Percentiles rank a stretch among this genome's conserved stretches.
These are phyloP conservation scores for Salmo trutta DNA, from an alignment of 2,797 vertebrate species.

Conservation along the genomic window DNA sequence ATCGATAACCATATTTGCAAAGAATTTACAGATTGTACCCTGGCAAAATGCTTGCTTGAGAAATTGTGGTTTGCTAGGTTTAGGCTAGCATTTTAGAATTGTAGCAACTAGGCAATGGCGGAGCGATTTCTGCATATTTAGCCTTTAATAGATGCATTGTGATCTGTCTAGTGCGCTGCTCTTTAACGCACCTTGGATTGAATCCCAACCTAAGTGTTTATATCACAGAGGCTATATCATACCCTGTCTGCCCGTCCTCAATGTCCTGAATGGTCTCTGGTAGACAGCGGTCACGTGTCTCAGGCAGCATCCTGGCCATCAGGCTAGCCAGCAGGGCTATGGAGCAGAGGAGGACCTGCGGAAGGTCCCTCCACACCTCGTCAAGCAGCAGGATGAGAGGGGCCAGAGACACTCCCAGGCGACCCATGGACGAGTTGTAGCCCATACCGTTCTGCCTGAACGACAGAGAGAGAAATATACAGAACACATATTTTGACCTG, in stretches of 20 bases:
- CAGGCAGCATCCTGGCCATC: constrained; percentile 75
- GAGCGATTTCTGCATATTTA: not conserved
- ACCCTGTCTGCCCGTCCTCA: constrained; percentile 75
- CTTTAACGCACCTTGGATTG: not conserved
- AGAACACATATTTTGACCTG: not conserved
- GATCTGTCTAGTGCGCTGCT: not conserved
- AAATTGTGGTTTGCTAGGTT: not conserved
- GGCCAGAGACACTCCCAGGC: constrained; percentile 73
- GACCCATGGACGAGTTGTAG: constrained; percentile 71
- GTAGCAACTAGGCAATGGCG: not conserved
- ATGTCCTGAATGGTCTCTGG: constrained; percentile 88
- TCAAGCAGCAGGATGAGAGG: constrained; percentile 78
- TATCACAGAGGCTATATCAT: not conserved
- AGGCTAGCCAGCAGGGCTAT: constrained; percentile 67
- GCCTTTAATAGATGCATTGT: not conserved
- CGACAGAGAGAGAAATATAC: not conserved
- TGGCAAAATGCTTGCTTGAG: not conserved
- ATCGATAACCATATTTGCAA: not conserved
- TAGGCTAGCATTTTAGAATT: not conserved
- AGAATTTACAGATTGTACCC: not conserved
- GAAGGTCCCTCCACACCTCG: constrained; percentile 79
- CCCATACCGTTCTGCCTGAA: constrained; percentile 82
- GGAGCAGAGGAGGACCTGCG: constrained; percentile 72
- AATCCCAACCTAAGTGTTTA: not conserved
- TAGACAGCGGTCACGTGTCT: constrained; percentile 76